Conservation (phyloP, 2,888 invertebrate genomes). For the Cremastinae sp. region DNA sequence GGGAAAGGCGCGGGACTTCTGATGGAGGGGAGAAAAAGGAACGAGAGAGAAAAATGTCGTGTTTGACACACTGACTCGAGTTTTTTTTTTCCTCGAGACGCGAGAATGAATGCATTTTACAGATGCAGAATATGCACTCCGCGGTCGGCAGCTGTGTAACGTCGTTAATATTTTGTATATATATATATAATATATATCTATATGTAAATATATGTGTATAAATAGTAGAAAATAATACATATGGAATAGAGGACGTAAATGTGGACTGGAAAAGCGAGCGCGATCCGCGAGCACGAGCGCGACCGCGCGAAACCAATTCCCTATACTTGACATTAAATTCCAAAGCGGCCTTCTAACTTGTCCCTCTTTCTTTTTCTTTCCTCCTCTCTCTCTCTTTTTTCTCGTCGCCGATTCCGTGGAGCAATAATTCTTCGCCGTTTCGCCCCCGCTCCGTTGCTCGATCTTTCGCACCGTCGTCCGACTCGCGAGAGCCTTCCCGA, state of each 20-base stretch:
- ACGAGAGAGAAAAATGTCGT: constrained; percentile 8
- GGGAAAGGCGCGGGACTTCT: not conserved
- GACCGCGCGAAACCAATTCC: constrained; percentile 70
- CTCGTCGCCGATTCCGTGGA: constrained; percentile 30
- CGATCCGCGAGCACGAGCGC: no score
- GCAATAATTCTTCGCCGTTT: constrained; percentile 16
- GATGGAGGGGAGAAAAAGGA: not conserved
- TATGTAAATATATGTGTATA: constrained; percentile 1
- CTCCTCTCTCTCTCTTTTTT: constrained; percentile 30
- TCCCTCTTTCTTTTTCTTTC: constrained; percentile 12
- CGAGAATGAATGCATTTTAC: constrained; percentile 46
- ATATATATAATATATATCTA: not conserved
- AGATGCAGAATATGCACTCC: constrained; percentile 34
- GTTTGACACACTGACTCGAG: constrained; percentile 4
- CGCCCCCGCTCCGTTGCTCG: constrained; percentile 34
- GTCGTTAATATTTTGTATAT: constrained; percentile 26
- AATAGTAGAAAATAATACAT: not conserved
- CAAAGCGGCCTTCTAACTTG: constrained; percentile 75
- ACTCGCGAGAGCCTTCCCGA: constrained; percentile 26
- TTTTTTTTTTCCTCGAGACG: not conserved
- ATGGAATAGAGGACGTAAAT: not conserved
- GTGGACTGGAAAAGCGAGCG: constrained; percentile 14
- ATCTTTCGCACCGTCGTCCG: constrained; percentile 50
- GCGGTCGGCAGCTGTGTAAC: constrained; percentile 11
- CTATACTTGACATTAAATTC: constrained; percentile 79